Conservation (phyloP, 2,113 vertebrate species). For the Phocoena sinus region DNA sequence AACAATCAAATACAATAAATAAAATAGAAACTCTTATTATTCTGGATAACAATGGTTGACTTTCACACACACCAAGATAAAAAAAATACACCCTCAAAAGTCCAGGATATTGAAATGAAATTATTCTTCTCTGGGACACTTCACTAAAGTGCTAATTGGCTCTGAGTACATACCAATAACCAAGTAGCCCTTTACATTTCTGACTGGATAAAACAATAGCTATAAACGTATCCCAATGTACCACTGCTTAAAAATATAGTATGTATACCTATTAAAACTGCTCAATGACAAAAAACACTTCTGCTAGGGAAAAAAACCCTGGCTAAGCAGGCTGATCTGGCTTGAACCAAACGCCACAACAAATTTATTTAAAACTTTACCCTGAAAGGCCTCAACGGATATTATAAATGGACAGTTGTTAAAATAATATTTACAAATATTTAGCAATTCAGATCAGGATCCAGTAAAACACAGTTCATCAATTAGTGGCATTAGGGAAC, state of each 20-base stretch:
- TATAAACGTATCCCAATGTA: neutral
- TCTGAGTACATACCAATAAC: neutral
- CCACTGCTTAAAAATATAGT: neutral
- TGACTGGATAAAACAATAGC: neutral
- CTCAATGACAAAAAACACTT: neutral
- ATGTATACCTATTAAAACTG: neutral
- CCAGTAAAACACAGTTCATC: neutral
- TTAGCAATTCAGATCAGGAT: neutral
- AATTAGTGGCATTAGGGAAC: neutral
- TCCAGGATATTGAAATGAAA: neutral
- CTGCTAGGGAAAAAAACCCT: neutral
- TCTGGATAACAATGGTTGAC: neutral
- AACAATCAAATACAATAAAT: constrained; percentile 5
- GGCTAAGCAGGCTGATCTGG: neutral
- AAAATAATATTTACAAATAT: neutral
- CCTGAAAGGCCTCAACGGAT: neutral
- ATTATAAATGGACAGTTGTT: neutral
- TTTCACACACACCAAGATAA: neutral
- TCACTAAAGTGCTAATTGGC: neutral
- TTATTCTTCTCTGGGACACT: neutral
- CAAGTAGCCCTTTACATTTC: neutral
- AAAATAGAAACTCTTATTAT: neutral
- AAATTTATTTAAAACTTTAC: neutral
- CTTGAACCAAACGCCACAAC: constrained; percentile 1
- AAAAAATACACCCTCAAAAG: neutral